Conservation (phyloP, 1,140 invertebrate species). For the Vanessa atalanta region DNA sequence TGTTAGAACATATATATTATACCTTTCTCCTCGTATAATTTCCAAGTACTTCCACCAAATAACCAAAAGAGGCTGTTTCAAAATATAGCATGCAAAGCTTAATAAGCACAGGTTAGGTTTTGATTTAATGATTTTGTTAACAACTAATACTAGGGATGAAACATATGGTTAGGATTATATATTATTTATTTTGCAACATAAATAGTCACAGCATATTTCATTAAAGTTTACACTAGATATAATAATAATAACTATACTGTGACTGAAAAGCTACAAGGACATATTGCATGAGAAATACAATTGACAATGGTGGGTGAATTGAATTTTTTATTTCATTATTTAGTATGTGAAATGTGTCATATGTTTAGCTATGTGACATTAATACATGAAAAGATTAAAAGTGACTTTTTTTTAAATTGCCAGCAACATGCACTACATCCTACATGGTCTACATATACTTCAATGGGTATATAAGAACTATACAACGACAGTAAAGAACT, state of each 20-base stretch:
- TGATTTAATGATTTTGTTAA: not conserved
- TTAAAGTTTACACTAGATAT: not conserved
- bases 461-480: slow-evolving; percentile 1
- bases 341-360: too few species aligned
- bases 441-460: slow-evolving; percentile 2
- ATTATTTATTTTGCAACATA: not conserved
- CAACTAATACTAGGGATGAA: slow-evolving; percentile 15
- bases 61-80: slow-evolving; percentile 81
- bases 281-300: slow-evolving; percentile 3
- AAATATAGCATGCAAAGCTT: slow-evolving; percentile 71
- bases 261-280: slow-evolving; percentile 1
- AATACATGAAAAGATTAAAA: too few species aligned
- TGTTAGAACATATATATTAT: slow-evolving; percentile 19
- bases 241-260: not conserved
- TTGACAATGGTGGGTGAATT: too few species aligned
- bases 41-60: slow-evolving; percentile 43
- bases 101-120: slow-evolving; percentile 36
- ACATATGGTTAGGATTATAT: slow-evolving; percentile 1
- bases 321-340: too few species aligned
- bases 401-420: not conserved
- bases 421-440: slow-evolving; percentile 2
- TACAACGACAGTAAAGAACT: slow-evolving; percentile 9
- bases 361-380: too few species aligned
- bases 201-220: not conserved
- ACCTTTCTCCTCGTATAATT: slow-evolving; percentile 17